Evolutionary conservation across 2,888 invertebrate genomes (phyloP), one percentile per base, ranked within the genome.

Genomic region (Caradrina kadenii): DNA sequence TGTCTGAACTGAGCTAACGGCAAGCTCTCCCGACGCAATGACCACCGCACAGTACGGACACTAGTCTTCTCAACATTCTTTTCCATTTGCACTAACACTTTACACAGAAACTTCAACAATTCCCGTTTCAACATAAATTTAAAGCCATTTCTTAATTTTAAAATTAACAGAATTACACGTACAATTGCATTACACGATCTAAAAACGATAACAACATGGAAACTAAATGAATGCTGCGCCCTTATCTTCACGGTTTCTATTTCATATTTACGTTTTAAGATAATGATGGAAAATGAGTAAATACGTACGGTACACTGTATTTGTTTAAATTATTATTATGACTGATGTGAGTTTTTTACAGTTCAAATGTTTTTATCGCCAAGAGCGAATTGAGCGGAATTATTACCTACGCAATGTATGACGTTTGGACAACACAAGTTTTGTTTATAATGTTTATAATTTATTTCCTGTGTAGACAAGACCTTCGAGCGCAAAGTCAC

Each of bases 11-110:
- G 90, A 10, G 93, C 90, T 42, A 95, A 73, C 0, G 95, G 95
- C 7, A 95, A 82, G 67, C 95, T 95, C 45, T 95, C 95, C 45
- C 95, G 87, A 55, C 95, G 85, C n/a, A 94, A 76, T 15, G 90
- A 84, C 91, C 93, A 94, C 49, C 86, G 82, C 22, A 90, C 85
- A 26, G 79, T 68, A 59, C 86, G 83, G 22, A 73, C 79, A 69
- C 73, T 74, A 19, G 80, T 63, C 70, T 80, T 71, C 4, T 73
- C 69, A 31, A 79, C 81, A 66, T 80, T 84, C 11, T 75, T 81
- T 78, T 87, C 87, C 73, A 81, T 86, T 70, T 75, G 79, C 80
- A 84, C 70, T 68, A 76, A 49, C 66, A 69, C 82, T 61, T 73
- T 48, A 52, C 73, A 65, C 67, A 72, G 0, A n/a, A 55, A 63